Percentiles rank a stretch among this genome's conserved stretches.
Evolutionary conservation across 2,797 vertebrate species (phyloP).

Genomic region (Coilia nasus): DNA sequence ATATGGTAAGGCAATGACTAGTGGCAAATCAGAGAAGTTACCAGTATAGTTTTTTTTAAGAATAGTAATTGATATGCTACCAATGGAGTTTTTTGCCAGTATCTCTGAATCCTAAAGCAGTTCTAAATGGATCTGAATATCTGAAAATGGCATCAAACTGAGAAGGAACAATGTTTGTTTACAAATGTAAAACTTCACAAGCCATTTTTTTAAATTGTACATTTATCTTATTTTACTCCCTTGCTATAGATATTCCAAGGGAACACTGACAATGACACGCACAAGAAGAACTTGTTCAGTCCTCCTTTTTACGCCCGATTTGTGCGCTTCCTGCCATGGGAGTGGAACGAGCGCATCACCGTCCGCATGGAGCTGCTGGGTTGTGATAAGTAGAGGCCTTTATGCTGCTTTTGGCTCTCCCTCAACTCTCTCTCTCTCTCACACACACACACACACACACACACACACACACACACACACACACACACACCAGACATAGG

Average conservation of each 20-base stretch:
- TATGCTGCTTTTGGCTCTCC: slow-evolving; percentile 18
- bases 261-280: slow-evolving; percentile 91
- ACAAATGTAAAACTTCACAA: no score
- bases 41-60: neutral
- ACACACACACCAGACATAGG: no score
- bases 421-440: neutral
- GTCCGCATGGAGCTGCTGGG: slow-evolving; percentile 94
- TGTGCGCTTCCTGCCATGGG: slow-evolving; percentile 86
- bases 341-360: slow-evolving; percentile 96
- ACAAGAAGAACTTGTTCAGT: slow-evolving; percentile 92
- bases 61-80: no score
- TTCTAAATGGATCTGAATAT: neutral
- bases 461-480: neutral
- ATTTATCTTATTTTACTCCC: no score
- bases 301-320: slow-evolving; percentile 83
- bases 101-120: neutral
- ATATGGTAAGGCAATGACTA: no score
- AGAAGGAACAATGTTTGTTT: neutral
- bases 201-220: neutral
- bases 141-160: neutral
- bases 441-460: neutral
- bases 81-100: neutral
- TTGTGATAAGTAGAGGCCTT: slow-evolving; percentile 77
- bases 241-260: slow-evolving; percentile 86
- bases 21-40: no score